Evolutionary conservation across 2,888 invertebrate species (phyloP).

Genomic region (Drosophila greeni): DNA sequence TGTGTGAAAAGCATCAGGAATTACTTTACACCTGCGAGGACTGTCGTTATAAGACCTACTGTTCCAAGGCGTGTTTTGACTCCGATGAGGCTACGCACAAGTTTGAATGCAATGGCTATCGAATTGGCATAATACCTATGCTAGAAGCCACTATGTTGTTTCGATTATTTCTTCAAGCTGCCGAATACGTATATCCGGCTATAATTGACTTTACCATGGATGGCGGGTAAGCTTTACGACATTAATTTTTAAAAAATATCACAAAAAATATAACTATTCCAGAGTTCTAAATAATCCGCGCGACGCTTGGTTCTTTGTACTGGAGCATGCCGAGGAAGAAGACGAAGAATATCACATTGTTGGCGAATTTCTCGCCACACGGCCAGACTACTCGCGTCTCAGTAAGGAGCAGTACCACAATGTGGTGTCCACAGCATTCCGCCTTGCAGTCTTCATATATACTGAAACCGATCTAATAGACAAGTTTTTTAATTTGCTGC

Average conservation of each 20-base stretch:
- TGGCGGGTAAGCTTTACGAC: conserved; percentile 23
- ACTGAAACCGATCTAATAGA: conserved; percentile 31
- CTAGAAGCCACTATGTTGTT: conserved; percentile 39
- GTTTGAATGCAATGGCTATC: conserved; percentile 44
- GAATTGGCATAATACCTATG: conserved; percentile 45
- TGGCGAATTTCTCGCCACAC: conserved; percentile 26
- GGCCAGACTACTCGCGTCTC: conserved; percentile 28
- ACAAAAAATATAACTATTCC: not conserved
- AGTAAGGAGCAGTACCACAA: conserved; percentile 24
- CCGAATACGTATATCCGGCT: conserved; percentile 26
- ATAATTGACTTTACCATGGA: conserved; percentile 1
- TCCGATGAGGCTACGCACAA: conserved; percentile 30
- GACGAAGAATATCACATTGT: conserved; percentile 3
- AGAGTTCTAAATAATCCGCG: conserved; percentile 32
- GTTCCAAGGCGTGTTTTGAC: conserved; percentile 37
- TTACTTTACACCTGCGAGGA: conserved; percentile 43
- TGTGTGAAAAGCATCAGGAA: conserved; percentile 35
- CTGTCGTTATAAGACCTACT: conserved; percentile 51
- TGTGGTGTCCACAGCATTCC: conserved; percentile 41
- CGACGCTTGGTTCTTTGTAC: conserved; percentile 40
- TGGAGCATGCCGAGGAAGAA: conserved; percentile 17
- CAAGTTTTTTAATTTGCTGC: conserved; percentile 28
- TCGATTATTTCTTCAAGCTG: conserved; percentile 33
- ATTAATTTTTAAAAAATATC: too few species aligned
- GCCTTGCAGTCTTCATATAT: conserved; percentile 46